These are phyloP conservation scores for Paramisgurnus dabryanus DNA, from an alignment of 2,113 vertebrate genomes.

Conservation along the genomic window DNA sequence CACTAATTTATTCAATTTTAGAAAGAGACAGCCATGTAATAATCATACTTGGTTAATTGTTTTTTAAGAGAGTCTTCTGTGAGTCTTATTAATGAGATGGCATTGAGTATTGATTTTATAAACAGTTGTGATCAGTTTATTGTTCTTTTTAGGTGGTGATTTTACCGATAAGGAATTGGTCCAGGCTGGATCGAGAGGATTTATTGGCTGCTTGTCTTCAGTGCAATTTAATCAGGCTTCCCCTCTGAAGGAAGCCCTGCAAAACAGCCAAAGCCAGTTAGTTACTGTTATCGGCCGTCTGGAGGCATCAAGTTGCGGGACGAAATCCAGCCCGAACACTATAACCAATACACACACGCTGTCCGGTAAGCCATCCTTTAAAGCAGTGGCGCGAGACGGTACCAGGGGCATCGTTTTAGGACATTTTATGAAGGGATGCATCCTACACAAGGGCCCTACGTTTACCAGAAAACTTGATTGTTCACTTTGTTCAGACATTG, in stretches of 20 bases:
- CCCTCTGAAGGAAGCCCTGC: slow-evolving; percentile 89
- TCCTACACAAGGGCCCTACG: no score
- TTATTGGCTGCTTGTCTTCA: slow-evolving; percentile 90
- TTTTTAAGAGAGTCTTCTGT: not conserved
- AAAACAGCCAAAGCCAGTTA: slow-evolving; percentile 78
- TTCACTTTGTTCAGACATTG: no score
- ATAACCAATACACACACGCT: slow-evolving; percentile 75
- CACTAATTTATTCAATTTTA: slow-evolving; percentile 43
- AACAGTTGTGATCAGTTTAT: no score
- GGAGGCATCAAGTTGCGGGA: slow-evolving; percentile 82
- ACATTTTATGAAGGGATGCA: no score
- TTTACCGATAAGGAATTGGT: slow-evolving; percentile 78
- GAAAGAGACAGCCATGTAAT: not conserved
- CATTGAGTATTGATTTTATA: no score
- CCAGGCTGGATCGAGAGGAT: slow-evolving; percentile 82
- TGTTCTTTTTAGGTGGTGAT: slow-evolving; percentile 72
- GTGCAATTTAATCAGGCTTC: slow-evolving; percentile 91
- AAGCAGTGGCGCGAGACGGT: no score
- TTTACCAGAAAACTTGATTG: no score
- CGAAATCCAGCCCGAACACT: slow-evolving; percentile 72
- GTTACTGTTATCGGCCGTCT: slow-evolving; percentile 81
- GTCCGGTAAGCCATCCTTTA: slow-evolving; percentile 75
- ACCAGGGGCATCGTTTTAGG: no score
- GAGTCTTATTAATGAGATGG: no score
- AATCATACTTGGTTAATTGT: not conserved